Percentiles rank a stretch among this genome's conserved stretches.
phyloP scores from a whole-genome alignment of 2,797 vertebrate species.

The Jordanella pulchra region DNA sequence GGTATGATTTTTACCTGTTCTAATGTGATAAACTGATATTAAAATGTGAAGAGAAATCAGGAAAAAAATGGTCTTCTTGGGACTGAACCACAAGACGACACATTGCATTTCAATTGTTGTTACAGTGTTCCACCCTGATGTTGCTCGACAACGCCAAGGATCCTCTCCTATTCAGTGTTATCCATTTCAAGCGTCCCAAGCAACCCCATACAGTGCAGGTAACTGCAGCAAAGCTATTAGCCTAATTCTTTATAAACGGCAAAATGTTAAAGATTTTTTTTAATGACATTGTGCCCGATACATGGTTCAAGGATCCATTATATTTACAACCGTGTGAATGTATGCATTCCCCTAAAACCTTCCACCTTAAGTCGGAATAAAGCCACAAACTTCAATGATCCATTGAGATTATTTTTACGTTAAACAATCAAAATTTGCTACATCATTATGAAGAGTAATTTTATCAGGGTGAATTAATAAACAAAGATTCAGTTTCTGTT shows the following conservation, averaged over 20 bases:
- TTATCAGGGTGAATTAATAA: neutral
- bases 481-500: no score
- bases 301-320: neutral
- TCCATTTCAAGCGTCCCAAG: slow-evolving; percentile 94
- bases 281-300: neutral
- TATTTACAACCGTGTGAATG: neutral
- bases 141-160: slow-evolving; percentile 93
- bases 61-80: neutral
- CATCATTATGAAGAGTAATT: neutral
- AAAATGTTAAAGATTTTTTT: neutral
- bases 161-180: slow-evolving; percentile 92
- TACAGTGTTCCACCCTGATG: slow-evolving; percentile 94
- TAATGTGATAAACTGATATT: slow-evolving; percentile 1
- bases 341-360: neutral
- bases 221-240: slow-evolving; percentile 39
- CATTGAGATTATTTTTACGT: neutral
- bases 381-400: neutral
- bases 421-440: neutral
- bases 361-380: neutral
- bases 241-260: neutral
- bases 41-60: neutral
- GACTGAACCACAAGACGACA: neutral
- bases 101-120: neutral
- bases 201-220: slow-evolving; percentile 95
- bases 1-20: slow-evolving; percentile 66